phyloP scores from a whole-genome alignment of 2,888 invertebrate genomes.

The Periphyllus acericola region DNA sequence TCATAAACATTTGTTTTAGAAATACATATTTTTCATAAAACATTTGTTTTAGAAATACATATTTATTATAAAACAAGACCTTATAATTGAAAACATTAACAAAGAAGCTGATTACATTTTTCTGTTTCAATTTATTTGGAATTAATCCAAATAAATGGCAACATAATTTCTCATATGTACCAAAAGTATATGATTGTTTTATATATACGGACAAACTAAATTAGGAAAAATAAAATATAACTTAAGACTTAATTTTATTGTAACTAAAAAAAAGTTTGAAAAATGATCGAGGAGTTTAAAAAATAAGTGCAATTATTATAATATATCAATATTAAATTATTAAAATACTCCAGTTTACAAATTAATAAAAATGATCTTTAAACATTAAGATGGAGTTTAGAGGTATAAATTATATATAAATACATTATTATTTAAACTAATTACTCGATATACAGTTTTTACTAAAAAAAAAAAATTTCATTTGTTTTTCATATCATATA shows the following conservation, averaged over 20 bases:
- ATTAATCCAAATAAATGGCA: slow-evolving; percentile 42
- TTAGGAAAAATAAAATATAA: slow-evolving; percentile 48
- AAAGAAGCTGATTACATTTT: slow-evolving; percentile 20
- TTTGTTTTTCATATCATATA: slow-evolving; percentile 45
- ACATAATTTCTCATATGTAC: not conserved
- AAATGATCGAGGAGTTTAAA: slow-evolving; percentile 16
- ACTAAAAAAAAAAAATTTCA: slow-evolving; percentile 43
- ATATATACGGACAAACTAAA: slow-evolving; percentile 39
- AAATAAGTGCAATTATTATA: slow-evolving; percentile 50
- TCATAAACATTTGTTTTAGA: slow-evolving; percentile 14
- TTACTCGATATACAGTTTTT: slow-evolving; percentile 50
- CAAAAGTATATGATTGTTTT: slow-evolving; percentile 26
- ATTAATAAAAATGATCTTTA: slow-evolving; percentile 51
- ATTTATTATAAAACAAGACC: slow-evolving; percentile 17
- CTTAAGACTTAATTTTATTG: slow-evolving; percentile 9
- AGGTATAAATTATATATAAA: slow-evolving; percentile 47
- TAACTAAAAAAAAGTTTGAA: slow-evolving; percentile 14
- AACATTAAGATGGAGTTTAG: slow-evolving; percentile 40
- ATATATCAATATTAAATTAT: slow-evolving; percentile 53
- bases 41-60: slow-evolving; percentile 13
- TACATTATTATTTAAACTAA: slow-evolving; percentile 56
- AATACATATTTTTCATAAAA: slow-evolving; percentile 25
- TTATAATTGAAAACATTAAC: slow-evolving; percentile 13
- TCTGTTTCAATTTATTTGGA: slow-evolving; percentile 41
- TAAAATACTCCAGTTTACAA: slow-evolving; percentile 41